phyloP scores from a whole-genome alignment of 2,797 vertebrate species.

The Pterois miles region DNA sequence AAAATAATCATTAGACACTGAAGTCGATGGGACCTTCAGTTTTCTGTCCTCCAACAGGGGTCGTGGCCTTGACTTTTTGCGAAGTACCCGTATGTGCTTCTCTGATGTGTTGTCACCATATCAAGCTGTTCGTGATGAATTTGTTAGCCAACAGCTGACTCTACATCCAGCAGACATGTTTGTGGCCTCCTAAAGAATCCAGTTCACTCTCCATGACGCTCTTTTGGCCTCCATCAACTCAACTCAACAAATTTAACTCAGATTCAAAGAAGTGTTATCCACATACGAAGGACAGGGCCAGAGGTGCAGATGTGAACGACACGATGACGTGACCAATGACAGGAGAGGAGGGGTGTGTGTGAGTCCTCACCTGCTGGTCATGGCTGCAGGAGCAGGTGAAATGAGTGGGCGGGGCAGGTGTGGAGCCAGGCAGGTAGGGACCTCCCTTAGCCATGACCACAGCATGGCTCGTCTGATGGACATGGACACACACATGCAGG shows the following conservation, averaged over 20 bases:
- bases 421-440: conserved; percentile 73
- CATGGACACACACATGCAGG: conserved; percentile 13
- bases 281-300: background rate
- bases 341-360: conserved; percentile 29
- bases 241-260: too few relatives aligned
- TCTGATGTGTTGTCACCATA: background rate
- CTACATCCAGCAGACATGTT: background rate
- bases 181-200: background rate
- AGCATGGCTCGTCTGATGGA: conserved; percentile 79
- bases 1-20: too few relatives aligned
- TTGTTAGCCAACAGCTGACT: background rate
- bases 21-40: too few relatives aligned
- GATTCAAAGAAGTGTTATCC: too few relatives aligned
- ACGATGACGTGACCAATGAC: conserved; percentile 43
- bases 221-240: background rate
- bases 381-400: conserved; percentile 86
- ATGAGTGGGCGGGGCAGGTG: conserved; percentile 82
- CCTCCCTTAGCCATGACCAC: conserved; percentile 83
- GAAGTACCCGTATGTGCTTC: too few relatives aligned
- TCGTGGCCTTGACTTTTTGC: too few relatives aligned
- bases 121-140: background rate
- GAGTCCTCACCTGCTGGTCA: conserved; percentile 89
- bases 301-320: conserved; percentile 11
- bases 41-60: too few relatives aligned
- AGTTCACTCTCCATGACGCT: background rate